Conservation (phyloP, 2,113 vertebrate species). For the Triplophysa siluroides region DNA sequence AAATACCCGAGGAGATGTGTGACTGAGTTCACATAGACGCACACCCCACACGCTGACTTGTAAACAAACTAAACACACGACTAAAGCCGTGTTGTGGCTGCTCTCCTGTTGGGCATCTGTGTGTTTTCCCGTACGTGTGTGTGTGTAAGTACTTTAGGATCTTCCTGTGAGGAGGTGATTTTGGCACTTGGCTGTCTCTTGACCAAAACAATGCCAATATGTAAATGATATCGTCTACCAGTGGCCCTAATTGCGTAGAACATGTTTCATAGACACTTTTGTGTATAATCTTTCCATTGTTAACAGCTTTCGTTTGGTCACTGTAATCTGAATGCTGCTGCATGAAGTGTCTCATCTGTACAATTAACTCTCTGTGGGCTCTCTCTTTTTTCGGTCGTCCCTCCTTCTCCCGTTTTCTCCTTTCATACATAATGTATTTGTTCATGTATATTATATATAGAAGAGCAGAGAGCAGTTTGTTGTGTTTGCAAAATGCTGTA, state of each 20-base stretch:
- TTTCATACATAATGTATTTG: constrained; percentile 68
- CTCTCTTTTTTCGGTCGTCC: constrained; percentile 35
- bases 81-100: constrained; percentile 56
- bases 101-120: constrained; percentile 34
- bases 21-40: constrained; percentile 79
- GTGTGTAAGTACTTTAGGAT: constrained; percentile 29
- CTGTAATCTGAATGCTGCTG: constrained; percentile 81
- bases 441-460: constrained; percentile 50
- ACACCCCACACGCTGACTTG: constrained; percentile 38
- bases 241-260: constrained; percentile 93
- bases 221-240: constrained; percentile 94
- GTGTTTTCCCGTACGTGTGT: constrained; percentile 21
- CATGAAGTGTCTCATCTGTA: constrained; percentile 88
- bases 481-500: constrained; percentile 23
- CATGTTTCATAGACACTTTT: constrained; percentile 93
- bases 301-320: constrained; percentile 84
- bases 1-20: constrained; percentile 99
- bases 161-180: constrained; percentile 64
- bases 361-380: constrained; percentile 77
- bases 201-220: constrained; percentile 99
- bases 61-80: constrained; percentile 62
- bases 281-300: constrained; percentile 93
- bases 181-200: constrained; percentile 88
- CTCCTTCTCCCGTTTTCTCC: constrained; percentile 64
- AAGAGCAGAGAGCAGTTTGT: constrained; percentile 41